These are phyloP conservation scores for Polylopha cassiicola DNA, from an alignment of 2,888 invertebrate genomes.

Conservation along the genomic window DNA sequence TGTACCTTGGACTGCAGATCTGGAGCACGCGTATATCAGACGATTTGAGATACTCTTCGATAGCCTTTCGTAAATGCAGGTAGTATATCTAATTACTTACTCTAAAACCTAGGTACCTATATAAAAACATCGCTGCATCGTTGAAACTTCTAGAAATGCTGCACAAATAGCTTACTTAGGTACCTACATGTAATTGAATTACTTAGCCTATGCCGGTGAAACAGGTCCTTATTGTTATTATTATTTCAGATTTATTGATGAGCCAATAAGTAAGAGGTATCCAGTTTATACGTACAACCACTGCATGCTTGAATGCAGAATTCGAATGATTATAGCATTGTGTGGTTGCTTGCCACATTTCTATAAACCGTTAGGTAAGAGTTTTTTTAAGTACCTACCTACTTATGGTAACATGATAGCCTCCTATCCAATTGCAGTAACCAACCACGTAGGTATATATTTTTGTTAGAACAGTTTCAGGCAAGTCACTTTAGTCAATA, in stretches of 20 bases:
- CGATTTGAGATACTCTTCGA: constrained; percentile 39
- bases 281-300: constrained; percentile 83
- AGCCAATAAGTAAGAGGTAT: constrained; percentile 59
- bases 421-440: too few relatives aligned
- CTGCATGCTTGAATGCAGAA: constrained; percentile 84
- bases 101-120: too few relatives aligned
- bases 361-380: constrained; percentile 80
- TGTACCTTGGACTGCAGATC: constrained; percentile 55
- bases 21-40: constrained; percentile 57
- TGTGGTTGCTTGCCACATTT: constrained; percentile 87
- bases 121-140: too few relatives aligned
- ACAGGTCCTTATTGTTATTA: neutral
- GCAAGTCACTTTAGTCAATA: too few relatives aligned
- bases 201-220: too few relatives aligned
- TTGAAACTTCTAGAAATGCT: too few relatives aligned
- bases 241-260: constrained; percentile 52
- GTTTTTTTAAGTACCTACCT: too few relatives aligned
- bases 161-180: too few relatives aligned
- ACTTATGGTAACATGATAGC: too few relatives aligned
- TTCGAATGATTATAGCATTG: constrained; percentile 74
- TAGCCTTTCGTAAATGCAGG: constrained; percentile 62
- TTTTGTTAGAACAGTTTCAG: too few relatives aligned
- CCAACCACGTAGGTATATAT: too few relatives aligned
- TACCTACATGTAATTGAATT: too few relatives aligned
- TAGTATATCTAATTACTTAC: constrained; percentile 18